Base-by-base conservation (phyloP, 2,113 vertebrate genomes). In the Riparia riparia region DNA sequence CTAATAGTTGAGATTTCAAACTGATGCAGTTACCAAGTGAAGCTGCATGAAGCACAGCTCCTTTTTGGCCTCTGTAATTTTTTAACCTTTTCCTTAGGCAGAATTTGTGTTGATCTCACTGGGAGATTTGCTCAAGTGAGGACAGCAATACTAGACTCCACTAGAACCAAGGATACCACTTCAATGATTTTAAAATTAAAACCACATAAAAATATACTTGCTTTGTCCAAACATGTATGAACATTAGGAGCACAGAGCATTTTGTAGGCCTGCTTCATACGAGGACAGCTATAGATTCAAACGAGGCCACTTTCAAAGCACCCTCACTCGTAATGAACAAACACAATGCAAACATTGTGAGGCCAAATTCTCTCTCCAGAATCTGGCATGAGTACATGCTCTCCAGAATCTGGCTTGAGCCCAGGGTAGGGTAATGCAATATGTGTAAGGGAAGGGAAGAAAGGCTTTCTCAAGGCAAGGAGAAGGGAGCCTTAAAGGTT, bases 141-240 rank as follows among this genome's bases (percentile, higher is more conserved):
- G 76, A 94, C 79, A 92, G 80, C 34, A 90, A 63, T 68, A 92
- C 79, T 71, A 65, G 64, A 86, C 41, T 53, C 28, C 39, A 70
- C 60, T 26, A 95, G 72, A 89, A 89, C 28, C 72, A 93, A 86
- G 69, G 37, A 86, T 19, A 89, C 31, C 79, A 81, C 82, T 93
- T 90, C 83, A 96, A 63, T 64, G 63, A 86, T 64, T 90, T 83
- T 42, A 92, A 92, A 92, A 96, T 86, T 44, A 93, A 94, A 94
- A 45, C 44, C 82, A 90, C 20, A 73, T 51, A 93, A 82, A 95
- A 72, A 93, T 58, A 28, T 49, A 41, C 21, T 81, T 64, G 47
- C 60, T 91, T 91, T 77, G 68, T 80, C 79, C 85, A 86, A 90
- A 66, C 58, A 11, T 41, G 12, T 83, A 90, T 41, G 78, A 93